Conservation (phyloP, 2,888 invertebrate species). For the Amphipoea oculea region DNA sequence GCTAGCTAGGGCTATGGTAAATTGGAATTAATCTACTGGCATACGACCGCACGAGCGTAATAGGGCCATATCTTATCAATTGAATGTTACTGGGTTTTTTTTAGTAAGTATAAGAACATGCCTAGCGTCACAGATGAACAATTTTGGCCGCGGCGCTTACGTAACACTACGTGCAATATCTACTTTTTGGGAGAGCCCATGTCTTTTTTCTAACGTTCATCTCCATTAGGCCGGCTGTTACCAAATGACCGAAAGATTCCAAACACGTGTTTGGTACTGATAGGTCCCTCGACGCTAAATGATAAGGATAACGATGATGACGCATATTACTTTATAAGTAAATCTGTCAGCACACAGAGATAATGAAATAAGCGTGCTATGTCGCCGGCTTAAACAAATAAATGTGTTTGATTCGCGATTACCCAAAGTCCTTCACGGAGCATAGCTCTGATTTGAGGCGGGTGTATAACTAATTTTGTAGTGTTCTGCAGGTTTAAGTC, state of each 20-base stretch:
- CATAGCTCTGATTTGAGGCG: conserved; percentile 16
- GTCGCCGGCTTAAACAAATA: conserved; percentile 38
- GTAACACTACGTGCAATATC: not conserved
- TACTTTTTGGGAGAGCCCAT: not conserved
- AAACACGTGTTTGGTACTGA: conserved; percentile 7
- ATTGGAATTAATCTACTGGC: conserved; percentile 40
- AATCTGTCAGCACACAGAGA: conserved; percentile 46
- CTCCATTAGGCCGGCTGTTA: not conserved
- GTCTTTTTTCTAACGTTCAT: conserved; percentile 6
- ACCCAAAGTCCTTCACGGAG: conserved; percentile 36
- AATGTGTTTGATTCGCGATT: conserved; percentile 29
- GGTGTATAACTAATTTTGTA: conserved; percentile 23
- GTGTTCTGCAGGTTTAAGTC: conserved; percentile 1
- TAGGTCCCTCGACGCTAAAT: conserved; percentile 5
- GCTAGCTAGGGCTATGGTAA: conserved; percentile 26
- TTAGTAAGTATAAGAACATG: conserved; percentile 4
- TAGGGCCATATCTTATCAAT: conserved; percentile 46
- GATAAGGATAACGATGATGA: conserved; percentile 48
- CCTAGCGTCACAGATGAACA: not conserved
- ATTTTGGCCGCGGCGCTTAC: conserved; percentile 3
- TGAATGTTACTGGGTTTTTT: conserved; percentile 12
- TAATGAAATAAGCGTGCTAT: conserved; percentile 35
- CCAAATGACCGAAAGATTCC: conserved; percentile 17
- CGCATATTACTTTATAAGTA: conserved; percentile 35
- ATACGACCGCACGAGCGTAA: conserved; percentile 25